Percentiles rank a stretch among this genome's conserved stretches.
phyloP scores from a whole-genome alignment of 2,113 vertebrate species.

The Zonotrichia leucophrys region DNA sequence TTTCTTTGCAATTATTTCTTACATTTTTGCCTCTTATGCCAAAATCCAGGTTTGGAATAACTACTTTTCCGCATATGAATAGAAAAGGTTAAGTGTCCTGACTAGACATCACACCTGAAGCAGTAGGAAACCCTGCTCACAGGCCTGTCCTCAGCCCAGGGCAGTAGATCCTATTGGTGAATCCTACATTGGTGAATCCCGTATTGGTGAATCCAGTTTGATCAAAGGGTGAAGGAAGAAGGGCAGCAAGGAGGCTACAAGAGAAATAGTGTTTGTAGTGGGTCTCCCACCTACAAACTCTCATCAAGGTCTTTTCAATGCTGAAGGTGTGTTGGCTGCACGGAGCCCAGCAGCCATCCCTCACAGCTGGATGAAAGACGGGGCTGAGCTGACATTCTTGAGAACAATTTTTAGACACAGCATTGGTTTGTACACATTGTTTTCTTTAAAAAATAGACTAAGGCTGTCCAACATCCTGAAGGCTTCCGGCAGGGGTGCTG shows the following conservation, averaged over 20 bases:
- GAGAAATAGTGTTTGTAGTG: background rate
- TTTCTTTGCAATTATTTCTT: constrained; percentile 35
- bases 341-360: background rate
- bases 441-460: background rate
- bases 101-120: background rate
- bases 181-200: background rate
- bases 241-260: background rate
- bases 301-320: rapidly evolving
- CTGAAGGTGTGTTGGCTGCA: background rate
- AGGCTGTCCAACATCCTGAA: background rate
- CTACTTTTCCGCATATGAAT: background rate
- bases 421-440: background rate
- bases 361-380: background rate
- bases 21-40: background rate
- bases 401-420: background rate
- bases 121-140: background rate
- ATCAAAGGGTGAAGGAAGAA: background rate
- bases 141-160: background rate
- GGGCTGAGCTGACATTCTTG: background rate
- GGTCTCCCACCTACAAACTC: background rate
- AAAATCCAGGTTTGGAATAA: background rate
- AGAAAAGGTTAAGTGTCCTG: background rate
- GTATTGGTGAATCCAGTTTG: background rate
- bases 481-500: background rate
- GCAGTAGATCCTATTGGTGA: background rate